Base-by-base conservation (phyloP, 1,140 invertebrate species). In the Drosophila ambigua region DNA sequence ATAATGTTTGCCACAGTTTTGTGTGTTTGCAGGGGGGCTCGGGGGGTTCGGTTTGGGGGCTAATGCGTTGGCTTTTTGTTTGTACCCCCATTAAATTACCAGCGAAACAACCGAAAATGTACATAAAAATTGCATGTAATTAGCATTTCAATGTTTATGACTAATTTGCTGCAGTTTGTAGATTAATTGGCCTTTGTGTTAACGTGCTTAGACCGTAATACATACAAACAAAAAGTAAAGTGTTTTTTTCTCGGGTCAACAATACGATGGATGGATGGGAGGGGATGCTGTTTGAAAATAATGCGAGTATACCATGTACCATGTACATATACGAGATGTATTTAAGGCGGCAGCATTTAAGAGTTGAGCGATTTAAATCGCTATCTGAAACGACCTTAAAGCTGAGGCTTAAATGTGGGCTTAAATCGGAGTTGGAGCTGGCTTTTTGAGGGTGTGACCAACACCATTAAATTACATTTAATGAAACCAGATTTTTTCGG, bases 81-180 rank as follows among this genome's bases (percentile, higher is more conserved):
- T 20, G 23, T 6, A 11, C 11, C 9, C 66, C 74, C 71, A 87
- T 85, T 78, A 76, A 87, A 79, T 71, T 68, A 88, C 68, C 61
- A 13, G 35, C 11, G 35, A 24, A 74, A 69, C 51, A 81, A 71
- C 65, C 51, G n/a, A 60, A 77, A 77, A 69, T 77, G 72, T 63
- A 71, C 62, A 78, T 83, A 69, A 79, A 66, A 71, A 81, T 65
- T 88, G 83, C 72, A 73, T 26, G 61, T 79, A 83, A 88, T 88
- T 88, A 88, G 83, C 84, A 83, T 88, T 88, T 88, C 66, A 58
- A 83, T 88, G 84, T 77, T 77, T 87, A 88, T 85, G 82, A 76
- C 73, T 80, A 78, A 85, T 85, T 81, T 72, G 64, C 67, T 72
- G 82, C 79, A 88, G 69, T 87, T 85, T 72, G 67, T 80, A 72